These are phyloP conservation scores for Gibbula magus DNA, from an alignment of 2,888 invertebrate genomes.

Conservation along the genomic window DNA sequence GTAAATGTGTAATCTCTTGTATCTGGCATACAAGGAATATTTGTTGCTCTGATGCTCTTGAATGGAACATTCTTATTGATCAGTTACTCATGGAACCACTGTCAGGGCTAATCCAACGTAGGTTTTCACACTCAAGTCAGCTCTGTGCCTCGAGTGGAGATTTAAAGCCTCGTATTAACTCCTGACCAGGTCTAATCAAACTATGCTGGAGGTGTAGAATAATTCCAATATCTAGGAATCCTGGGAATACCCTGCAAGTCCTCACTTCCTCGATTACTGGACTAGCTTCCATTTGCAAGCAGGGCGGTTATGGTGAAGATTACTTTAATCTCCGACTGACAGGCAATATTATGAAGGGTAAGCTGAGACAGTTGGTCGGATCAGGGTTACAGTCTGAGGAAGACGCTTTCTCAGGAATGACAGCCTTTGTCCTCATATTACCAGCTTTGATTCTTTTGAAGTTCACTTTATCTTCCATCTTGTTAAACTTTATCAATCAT, in stretches of 20 bases:
- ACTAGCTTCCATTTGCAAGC: neutral
- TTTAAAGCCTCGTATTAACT: conserved; percentile 2
- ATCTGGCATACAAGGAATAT: too few species aligned
- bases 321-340: conserved; percentile 20
- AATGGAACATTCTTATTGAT: too few species aligned
- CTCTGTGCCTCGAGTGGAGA: neutral
- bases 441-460: neutral
- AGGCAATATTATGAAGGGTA: neutral
- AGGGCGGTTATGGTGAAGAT: neutral
- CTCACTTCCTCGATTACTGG: neutral
- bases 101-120: too few species aligned
- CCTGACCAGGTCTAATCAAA: conserved; percentile 7
- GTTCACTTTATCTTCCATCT: neutral
- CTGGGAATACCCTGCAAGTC: neutral
- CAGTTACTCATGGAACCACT: too few species aligned
- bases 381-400: neutral
- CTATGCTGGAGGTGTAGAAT: neutral
- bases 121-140: too few species aligned
- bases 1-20: too few species aligned
- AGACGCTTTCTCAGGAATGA: neutral
- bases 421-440: neutral
- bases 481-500: too few species aligned
- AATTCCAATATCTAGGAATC: neutral
- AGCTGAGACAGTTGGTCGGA: neutral
- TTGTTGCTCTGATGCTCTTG: too few species aligned